A percentile compares a stretch with the other conserved stretches of the same genome.
phyloP scores from a whole-genome alignment of 2,888 invertebrate genomes.

The Oscheius myriophilus region DNA sequence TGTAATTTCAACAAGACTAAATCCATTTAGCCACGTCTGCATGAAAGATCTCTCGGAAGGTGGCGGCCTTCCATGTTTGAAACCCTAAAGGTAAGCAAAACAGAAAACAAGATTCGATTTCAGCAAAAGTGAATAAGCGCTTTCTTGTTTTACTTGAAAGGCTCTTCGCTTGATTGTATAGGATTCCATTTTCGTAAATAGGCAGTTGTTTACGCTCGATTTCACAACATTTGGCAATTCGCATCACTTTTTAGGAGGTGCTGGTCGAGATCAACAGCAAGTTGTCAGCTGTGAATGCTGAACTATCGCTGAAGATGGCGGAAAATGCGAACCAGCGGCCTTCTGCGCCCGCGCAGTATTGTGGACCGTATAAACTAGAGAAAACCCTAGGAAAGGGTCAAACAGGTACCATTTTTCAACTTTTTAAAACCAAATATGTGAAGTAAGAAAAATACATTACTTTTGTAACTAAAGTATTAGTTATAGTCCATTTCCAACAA shows the following conservation, averaged over 20 bases:
- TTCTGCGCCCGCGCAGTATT: slow-evolving; percentile 79
- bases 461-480: too few species aligned
- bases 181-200: neutral
- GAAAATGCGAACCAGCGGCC: slow-evolving; percentile 50
- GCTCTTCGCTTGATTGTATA: neutral
- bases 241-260: slow-evolving; percentile 43
- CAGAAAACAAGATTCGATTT: too few species aligned
- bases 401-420: slow-evolving; percentile 81
- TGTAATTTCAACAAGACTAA: neutral
- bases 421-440: too few species aligned
- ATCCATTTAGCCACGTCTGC: neutral
- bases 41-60: slow-evolving; percentile 31
- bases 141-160: neutral
- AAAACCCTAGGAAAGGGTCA: slow-evolving; percentile 99
- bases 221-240: too few species aligned
- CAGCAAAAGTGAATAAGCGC: too few species aligned
- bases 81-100: slow-evolving; percentile 47
- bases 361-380: slow-evolving; percentile 97
- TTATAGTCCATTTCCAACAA: too few species aligned
- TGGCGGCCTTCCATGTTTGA: slow-evolving; percentile 55
- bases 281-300: slow-evolving; percentile 62
- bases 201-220: too few species aligned
- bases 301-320: slow-evolving; percentile 66
- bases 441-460: too few species aligned
- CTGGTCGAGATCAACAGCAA: slow-evolving; percentile 67